A percentile compares a stretch with the other conserved stretches of the same genome.
These are phyloP conservation scores for Colostygia pectinataria DNA, from an alignment of 2,888 invertebrate species.

Conservation along the genomic window DNA sequence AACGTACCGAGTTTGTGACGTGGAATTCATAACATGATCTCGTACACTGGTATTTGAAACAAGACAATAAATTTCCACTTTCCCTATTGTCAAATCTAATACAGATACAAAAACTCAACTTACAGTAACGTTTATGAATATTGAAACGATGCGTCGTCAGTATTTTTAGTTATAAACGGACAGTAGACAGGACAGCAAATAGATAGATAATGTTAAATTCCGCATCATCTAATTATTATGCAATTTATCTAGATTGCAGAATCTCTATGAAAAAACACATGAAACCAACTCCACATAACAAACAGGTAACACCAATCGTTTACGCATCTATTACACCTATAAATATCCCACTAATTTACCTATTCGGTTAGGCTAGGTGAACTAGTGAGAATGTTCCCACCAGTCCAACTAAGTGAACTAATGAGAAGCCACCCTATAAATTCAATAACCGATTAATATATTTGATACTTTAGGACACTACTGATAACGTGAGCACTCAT, in stretches of 20 bases:
- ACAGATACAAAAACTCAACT: too few relatives aligned
- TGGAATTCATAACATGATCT: conserved; percentile 9
- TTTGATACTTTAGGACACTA: conserved; percentile 63
- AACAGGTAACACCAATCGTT: conserved; percentile 51
- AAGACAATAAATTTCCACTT: too few relatives aligned
- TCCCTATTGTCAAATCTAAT: too few relatives aligned
- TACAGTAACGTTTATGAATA: too few relatives aligned
- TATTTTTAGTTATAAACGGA: too few relatives aligned
- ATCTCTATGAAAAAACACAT: conserved; percentile 1
- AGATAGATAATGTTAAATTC: too few relatives aligned
- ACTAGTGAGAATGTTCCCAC: conserved; percentile 4
- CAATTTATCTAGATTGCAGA: background rate
- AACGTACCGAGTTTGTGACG: conserved; percentile 38
- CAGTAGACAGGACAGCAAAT: too few relatives aligned
- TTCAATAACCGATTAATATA: conserved; percentile 70
- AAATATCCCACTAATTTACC: conserved; percentile 6
- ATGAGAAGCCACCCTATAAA: conserved; percentile 56
- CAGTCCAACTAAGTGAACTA: conserved; percentile 7
- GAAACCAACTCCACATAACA: conserved; percentile 17
- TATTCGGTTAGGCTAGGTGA: background rate
- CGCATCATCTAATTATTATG: too few relatives aligned
- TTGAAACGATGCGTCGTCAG: too few relatives aligned
- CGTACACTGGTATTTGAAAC: too few relatives aligned
- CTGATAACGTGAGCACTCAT: conserved; percentile 79
- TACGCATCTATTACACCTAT: conserved; percentile 75